Conservation (phyloP, 2,888 invertebrate species). For the Thera obeliscata region DNA sequence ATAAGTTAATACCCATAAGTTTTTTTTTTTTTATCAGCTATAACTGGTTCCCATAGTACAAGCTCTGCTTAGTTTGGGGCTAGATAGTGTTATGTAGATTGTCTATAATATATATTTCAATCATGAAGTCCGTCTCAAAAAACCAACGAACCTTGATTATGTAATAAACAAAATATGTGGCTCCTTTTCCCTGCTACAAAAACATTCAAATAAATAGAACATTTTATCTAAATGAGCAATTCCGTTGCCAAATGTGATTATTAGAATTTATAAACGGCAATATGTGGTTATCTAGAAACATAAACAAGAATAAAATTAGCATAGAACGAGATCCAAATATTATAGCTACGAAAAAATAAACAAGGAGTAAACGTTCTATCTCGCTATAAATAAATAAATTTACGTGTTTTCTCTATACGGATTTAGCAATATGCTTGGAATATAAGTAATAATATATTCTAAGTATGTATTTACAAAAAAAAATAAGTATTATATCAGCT, state of each 20-base stretch:
- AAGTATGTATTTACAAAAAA: too few relatives aligned
- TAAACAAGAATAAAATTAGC: constrained; percentile 26
- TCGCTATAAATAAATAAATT: background rate
- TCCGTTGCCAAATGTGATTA: constrained; percentile 38
- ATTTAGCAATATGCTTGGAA: too few relatives aligned
- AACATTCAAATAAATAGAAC: constrained; percentile 46
- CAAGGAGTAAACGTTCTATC: background rate
- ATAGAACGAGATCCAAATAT: background rate
- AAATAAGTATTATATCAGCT: too few relatives aligned
- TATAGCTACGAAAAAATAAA: background rate
- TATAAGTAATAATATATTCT: too few relatives aligned
- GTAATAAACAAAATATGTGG: constrained; percentile 38
- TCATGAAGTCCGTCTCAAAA: constrained; percentile 30
- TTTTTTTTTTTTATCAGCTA: too few relatives aligned
- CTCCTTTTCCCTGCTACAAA: constrained; percentile 19
- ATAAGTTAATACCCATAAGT: too few relatives aligned
- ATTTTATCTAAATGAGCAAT: constrained; percentile 46
- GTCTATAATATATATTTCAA: constrained; percentile 4
- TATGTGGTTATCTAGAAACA: constrained; percentile 14
- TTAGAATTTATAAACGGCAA: constrained; percentile 32
- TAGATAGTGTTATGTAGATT: too few relatives aligned
- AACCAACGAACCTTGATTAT: constrained; percentile 44
- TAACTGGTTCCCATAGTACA: too few relatives aligned
- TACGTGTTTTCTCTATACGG: too few relatives aligned
- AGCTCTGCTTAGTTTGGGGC: too few relatives aligned